Evolutionary conservation across 2,113 vertebrate species (phyloP), one percentile per base, ranked within the genome.

Genomic region (Amblyornis subalaris): DNA sequence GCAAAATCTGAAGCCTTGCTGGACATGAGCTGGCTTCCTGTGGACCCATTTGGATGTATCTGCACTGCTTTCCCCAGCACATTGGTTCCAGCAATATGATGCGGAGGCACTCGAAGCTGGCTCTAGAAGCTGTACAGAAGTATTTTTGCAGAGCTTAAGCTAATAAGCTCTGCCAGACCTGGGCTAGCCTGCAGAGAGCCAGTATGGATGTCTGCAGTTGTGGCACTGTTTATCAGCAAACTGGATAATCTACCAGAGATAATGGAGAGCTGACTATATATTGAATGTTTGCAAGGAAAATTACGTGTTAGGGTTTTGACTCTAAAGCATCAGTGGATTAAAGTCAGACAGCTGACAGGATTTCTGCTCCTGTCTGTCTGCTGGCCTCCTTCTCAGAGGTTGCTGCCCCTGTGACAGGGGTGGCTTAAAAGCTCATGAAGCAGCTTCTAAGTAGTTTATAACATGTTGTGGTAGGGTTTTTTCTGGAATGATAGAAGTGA

Each of bases 141-240:
- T 57, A 85, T 90, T 96, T 94, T 91, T 90, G 64, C 92, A 80
- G 50, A 88, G 85, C 62, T 94, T 96, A 95, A 96, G 90, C 78
- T 94, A 96, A 95, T 96, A 95, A 96, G 38, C 85, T 80, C 67
- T 91, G 78, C 90, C 95, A 96, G 95, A 88, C 88, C 92, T 83
- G 42, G 74, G n/a, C 71, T 73, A 73, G 92, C 50, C 88, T 93
- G 82, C 44, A 47, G 77, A 95, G 76, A 96, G 93, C 64, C 94
- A 91, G 65, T 47, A 47, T 23, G 80, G 89, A 81, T 81, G 91
- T 94, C 84, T 89, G 80, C 75, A 90, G 38, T 62, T 94, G 93
- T 93, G 92, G 90, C 92, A 91, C 71, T 81, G 26, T 95, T 96
- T 90, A 91, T 85, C 92, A 91, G 71, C 82, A 96, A 95, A 96